Conservation (phyloP, 2,888 invertebrate species). For the Boloria euphrosyne region DNA sequence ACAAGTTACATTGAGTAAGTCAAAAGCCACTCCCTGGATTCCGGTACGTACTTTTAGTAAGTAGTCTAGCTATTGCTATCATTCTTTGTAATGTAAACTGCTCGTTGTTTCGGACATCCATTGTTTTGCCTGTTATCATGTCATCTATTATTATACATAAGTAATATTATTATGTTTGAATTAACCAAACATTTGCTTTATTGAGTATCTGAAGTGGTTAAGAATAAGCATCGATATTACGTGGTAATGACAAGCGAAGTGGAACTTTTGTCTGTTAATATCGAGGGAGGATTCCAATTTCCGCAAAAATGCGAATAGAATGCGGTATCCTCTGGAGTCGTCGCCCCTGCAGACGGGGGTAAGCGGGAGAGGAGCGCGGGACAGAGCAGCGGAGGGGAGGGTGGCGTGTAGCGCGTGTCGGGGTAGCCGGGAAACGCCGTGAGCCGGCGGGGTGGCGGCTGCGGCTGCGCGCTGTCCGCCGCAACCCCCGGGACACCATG, state of each 20-base stretch:
- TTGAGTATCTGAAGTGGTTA: conserved; percentile 25
- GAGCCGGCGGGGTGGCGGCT: conserved; percentile 50
- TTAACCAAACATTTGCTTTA: conserved; percentile 28
- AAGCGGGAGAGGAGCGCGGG: conserved; percentile 35
- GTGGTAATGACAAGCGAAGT: conserved; percentile 40
- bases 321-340: conserved; percentile 67
- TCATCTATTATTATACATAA: conserved; percentile 12
- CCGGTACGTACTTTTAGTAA: background rate
- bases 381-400: conserved; percentile 9
- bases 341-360: conserved; percentile 53
- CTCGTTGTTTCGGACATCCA: background rate
- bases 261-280: conserved; percentile 47
- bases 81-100: background rate
- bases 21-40: background rate
- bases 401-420: conserved; percentile 43
- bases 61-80: background rate
- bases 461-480: conserved; percentile 60
- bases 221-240: conserved; percentile 12
- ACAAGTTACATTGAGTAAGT: too few species aligned
- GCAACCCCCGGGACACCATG: conserved; percentile 58
- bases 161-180: conserved; percentile 33
- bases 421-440: conserved; percentile 42
- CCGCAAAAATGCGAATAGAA: conserved; percentile 69
- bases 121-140: background rate
- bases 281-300: conserved; percentile 69